A percentile compares a stretch with the other conserved stretches of the same genome.
Evolutionary conservation across 2,888 invertebrate species (phyloP).

Genomic region (Caenorhabditis doughertyi): DNA sequence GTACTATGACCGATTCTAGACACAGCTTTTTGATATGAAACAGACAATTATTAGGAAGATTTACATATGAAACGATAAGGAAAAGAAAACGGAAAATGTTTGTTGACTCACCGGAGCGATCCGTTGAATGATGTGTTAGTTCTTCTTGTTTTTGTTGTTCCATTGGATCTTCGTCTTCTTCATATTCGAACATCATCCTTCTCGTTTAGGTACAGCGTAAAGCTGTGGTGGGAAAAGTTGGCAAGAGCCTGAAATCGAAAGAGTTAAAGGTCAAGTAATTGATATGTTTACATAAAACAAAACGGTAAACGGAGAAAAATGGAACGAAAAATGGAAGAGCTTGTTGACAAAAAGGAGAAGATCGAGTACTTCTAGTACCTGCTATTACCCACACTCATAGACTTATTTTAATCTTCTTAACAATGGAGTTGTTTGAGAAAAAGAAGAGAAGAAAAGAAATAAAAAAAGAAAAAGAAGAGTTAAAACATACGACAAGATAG

Average conservation of each 20-base stretch:
- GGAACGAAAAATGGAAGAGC: conserved; percentile 25
- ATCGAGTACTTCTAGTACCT: conserved; percentile 51
- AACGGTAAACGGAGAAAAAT: conserved; percentile 31
- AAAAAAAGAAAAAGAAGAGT: conserved; percentile 3
- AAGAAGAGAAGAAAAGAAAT: background rate
- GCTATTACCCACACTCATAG: conserved; percentile 30
- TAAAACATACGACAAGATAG: conserved; percentile 11
- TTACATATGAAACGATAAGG: conserved; percentile 21
- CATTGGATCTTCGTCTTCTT: conserved; percentile 73
- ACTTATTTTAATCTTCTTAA: conserved; percentile 45
- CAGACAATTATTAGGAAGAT: background rate
- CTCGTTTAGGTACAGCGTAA: conserved; percentile 65
- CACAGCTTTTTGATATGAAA: conserved; percentile 17
- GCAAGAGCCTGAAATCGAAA: conserved; percentile 53
- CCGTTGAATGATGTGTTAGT: conserved; percentile 57
- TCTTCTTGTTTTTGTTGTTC: conserved; percentile 57
- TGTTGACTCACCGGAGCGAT: conserved; percentile 56
- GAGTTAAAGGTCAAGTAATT: conserved; percentile 14
- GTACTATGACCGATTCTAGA: conserved; percentile 41
- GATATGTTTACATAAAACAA: conserved; percentile 43
- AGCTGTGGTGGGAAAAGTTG: conserved; percentile 50
- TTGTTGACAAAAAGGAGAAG: conserved; percentile 33
- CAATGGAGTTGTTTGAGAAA: conserved; percentile 33
- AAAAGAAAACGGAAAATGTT: conserved; percentile 4
- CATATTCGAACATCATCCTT: conserved; percentile 75